Conservation (phyloP, 1,140 invertebrate genomes). For the Pissodes strobi region DNA sequence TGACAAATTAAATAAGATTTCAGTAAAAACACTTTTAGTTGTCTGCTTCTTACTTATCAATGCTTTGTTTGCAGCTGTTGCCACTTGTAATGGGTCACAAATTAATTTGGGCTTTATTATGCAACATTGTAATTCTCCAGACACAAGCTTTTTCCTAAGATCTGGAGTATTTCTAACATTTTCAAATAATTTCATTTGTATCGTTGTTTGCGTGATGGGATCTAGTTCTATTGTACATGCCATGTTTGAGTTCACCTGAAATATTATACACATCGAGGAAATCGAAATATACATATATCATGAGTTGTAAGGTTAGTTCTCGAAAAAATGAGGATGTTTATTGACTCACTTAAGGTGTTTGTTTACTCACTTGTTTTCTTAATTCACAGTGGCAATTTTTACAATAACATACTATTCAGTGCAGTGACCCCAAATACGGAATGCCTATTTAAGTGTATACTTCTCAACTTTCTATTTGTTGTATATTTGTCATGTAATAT, state of each 20-base stretch:
- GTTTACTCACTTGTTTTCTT: too few relatives aligned
- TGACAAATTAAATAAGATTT: slow-evolving; percentile 72
- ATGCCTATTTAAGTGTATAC: too few relatives aligned
- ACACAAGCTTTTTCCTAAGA: slow-evolving; percentile 60
- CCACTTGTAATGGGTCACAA: slow-evolving; percentile 67
- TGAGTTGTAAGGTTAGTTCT: too few relatives aligned
- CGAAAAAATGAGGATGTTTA: too few relatives aligned
- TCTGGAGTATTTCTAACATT: slow-evolving; percentile 64
- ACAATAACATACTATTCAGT: too few relatives aligned
- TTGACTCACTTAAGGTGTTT: background rate
- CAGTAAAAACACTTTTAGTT: slow-evolving; percentile 67
- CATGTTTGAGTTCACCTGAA: slow-evolving; percentile 10
- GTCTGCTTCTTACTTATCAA: slow-evolving; percentile 61
- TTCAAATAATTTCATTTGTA: slow-evolving; percentile 63
- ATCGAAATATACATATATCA: slow-evolving; percentile 15
- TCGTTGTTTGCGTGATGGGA: slow-evolving; percentile 54
- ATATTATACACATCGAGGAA: background rate
- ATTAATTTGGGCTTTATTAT: slow-evolving; percentile 67
- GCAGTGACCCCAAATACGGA: too few relatives aligned
- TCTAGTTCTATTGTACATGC: slow-evolving; percentile 54
- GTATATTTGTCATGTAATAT: too few relatives aligned
- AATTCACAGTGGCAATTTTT: too few relatives aligned
- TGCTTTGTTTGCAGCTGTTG: slow-evolving; percentile 72
- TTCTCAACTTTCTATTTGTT: too few relatives aligned
- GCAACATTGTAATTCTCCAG: slow-evolving; percentile 63